Percentiles rank a stretch among this genome's conserved stretches.
Conservation (phyloP, 2,113 vertebrate genomes). For the Aplodontia rufa region DNA sequence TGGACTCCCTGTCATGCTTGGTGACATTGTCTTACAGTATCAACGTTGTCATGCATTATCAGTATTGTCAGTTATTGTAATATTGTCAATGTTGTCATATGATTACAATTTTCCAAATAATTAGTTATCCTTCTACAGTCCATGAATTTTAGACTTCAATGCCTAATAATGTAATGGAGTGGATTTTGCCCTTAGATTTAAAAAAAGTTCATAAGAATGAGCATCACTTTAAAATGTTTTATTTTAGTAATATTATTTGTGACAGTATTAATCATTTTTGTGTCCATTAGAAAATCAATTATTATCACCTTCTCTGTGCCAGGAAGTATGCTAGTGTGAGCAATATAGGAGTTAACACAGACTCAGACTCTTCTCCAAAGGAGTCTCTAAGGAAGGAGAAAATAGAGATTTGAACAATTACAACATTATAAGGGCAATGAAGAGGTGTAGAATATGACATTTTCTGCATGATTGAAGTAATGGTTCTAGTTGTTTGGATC, state of each 20-base stretch:
- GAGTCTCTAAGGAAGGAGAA: neutral
- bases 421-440: neutral
- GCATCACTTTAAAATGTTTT: neutral
- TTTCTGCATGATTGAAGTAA: neutral
- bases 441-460: neutral
- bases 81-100: no score
- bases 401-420: neutral
- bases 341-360: accelerated
- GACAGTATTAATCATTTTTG: neutral
- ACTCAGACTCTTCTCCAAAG: neutral
- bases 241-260: neutral
- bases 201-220: neutral
- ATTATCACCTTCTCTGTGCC: neutral
- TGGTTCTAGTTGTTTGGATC: neutral
- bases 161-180: neutral
- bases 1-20: neutral
- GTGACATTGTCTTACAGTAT: neutral
- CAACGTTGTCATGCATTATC: neutral
- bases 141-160: neutral
- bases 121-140: neutral
- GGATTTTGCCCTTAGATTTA: neutral
- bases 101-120: neutral
- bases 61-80: neutral
- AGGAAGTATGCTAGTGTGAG: neutral
- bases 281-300: neutral